These are phyloP conservation scores for Plutella xylostella DNA, from an alignment of 2,888 invertebrate genomes.

Conservation along the genomic window DNA sequence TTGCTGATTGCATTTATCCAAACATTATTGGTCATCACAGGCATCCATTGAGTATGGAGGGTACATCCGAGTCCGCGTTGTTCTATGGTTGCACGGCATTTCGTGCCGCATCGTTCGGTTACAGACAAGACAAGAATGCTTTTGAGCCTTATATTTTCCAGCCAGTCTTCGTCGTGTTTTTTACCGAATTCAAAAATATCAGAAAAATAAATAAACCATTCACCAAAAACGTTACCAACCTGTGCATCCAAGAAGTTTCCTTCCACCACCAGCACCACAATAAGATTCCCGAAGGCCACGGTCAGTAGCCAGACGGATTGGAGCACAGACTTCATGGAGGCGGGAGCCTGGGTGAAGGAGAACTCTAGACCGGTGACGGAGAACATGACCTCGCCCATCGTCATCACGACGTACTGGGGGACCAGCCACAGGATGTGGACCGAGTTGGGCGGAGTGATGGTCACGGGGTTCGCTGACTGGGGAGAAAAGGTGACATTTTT, in stretches of 20 bases:
- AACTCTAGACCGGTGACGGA: constrained; percentile 96
- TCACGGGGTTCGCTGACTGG: constrained; percentile 40
- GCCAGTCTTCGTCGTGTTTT: too few relatives aligned
- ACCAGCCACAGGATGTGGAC: constrained; percentile 87
- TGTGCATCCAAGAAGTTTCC: constrained; percentile 79
- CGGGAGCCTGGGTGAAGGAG: constrained; percentile 94
- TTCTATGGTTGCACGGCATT: too few relatives aligned
- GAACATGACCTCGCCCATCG: constrained; percentile 95
- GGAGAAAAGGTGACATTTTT: not conserved
- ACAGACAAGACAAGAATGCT: too few relatives aligned
- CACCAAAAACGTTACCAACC: too few relatives aligned
- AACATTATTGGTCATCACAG: too few relatives aligned
- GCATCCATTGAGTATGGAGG: too few relatives aligned
- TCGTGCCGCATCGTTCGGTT: too few relatives aligned
- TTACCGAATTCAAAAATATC: too few relatives aligned
- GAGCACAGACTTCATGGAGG: constrained; percentile 93
- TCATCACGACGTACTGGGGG: constrained; percentile 94
- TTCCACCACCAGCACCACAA: constrained; percentile 91
- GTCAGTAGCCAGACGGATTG: constrained; percentile 94
- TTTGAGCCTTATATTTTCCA: too few relatives aligned
- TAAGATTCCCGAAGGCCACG: constrained; percentile 92
- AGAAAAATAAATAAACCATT: too few relatives aligned
- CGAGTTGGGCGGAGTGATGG: constrained; percentile 76
- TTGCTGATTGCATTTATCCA: too few relatives aligned
- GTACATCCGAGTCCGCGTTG: too few relatives aligned